Base-by-base conservation (phyloP, 23 tunicate species). In the Aplidium turbinatum region DNA sequence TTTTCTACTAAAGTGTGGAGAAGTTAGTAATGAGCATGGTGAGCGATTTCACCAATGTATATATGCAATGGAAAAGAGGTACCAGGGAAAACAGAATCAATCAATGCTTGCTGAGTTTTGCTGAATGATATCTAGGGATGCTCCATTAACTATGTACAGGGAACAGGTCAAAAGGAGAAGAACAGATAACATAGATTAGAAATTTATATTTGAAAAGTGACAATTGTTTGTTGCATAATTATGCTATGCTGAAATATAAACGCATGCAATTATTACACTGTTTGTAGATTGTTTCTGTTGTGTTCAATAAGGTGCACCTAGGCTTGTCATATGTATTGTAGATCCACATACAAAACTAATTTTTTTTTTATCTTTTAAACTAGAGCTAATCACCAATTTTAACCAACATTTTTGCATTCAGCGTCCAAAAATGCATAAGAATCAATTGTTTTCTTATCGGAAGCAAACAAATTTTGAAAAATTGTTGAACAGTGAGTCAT, bases 21-120 rank as follows among this genome's bases (percentile, higher is more conserved):
- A 36, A 60, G 68, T 60, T 11, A 60, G 76, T 27, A 58, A 70
- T 70, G 68, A 60, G 38, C 68, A 26, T 20, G 68, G 68, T 27
- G 68, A 60, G 20, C 38, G 38, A 60, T 60, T 70, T 60, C 68
- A 60, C 68, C 36, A 28, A 60, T 22, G 31, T 4, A 60, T 60
- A 26, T 60, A 36, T 60, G 68, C 68, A 60, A 60, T 60, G 68
- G 7, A 60, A 54, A 54, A 60, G 68, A 27, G 68, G 20, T 60
- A 60, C 35, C 20, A 60, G 68, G 68, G 68, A 60, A 60, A 60
- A 60, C 31, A 20, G 68, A 60, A 38, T 38, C 68, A 36, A 60
- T 60, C 68, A 60, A 60, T 26, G 68, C 68, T 60, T 60, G 68
- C 68, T 29, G 68, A 60, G 38, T 60, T 60, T 60, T 60, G 68